Evolutionary conservation across 1,140 invertebrate genomes (phyloP).

Genomic region (Adelges cooleyi): DNA sequence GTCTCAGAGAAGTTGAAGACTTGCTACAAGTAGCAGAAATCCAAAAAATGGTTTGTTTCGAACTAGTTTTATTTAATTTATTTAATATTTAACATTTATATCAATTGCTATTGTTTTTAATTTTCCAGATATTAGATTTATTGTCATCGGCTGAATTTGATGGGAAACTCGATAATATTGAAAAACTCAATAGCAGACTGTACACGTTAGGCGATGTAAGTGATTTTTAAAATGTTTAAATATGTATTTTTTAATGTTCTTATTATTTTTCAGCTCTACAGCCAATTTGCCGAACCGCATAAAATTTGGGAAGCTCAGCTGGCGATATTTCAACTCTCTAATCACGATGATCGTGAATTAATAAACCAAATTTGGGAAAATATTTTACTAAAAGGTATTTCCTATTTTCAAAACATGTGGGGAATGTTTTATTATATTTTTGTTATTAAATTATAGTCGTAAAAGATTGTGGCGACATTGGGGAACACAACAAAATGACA

Average conservation of each 20-base stretch:
- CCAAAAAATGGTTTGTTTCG: slow-evolving; percentile 47
- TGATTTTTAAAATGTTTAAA: slow-evolving; percentile 22
- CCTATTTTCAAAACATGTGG: not conserved
- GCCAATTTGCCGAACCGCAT: slow-evolving; percentile 69
- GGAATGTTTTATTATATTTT: slow-evolving; percentile 21
- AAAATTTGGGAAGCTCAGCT: slow-evolving; percentile 74
- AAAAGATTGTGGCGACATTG: not conserved
- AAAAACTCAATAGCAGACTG: slow-evolving; percentile 44
- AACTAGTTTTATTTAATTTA: not conserved
- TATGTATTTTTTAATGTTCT: no score
- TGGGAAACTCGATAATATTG: slow-evolving; percentile 33
- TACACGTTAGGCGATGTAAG: slow-evolving; percentile 44
- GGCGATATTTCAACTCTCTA: slow-evolving; percentile 68
- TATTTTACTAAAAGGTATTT: slow-evolving; percentile 49
- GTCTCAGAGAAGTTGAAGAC: slow-evolving; percentile 29
- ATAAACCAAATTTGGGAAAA: slow-evolving; percentile 70
- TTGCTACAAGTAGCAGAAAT: slow-evolving; percentile 50
- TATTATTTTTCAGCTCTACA: slow-evolving; percentile 53
- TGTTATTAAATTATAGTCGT: not conserved
- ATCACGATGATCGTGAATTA: slow-evolving; percentile 58
- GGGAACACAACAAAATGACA: slow-evolving; percentile 21
- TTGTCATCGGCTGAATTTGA: not conserved
- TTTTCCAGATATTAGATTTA: slow-evolving; percentile 24
- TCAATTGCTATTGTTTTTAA: slow-evolving; percentile 34
- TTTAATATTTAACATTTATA: not conserved